A percentile compares a stretch with the other conserved stretches of the same genome.
Evolutionary conservation across 2,797 vertebrate species (phyloP).

Genomic region (Eremophila alpestris): DNA sequence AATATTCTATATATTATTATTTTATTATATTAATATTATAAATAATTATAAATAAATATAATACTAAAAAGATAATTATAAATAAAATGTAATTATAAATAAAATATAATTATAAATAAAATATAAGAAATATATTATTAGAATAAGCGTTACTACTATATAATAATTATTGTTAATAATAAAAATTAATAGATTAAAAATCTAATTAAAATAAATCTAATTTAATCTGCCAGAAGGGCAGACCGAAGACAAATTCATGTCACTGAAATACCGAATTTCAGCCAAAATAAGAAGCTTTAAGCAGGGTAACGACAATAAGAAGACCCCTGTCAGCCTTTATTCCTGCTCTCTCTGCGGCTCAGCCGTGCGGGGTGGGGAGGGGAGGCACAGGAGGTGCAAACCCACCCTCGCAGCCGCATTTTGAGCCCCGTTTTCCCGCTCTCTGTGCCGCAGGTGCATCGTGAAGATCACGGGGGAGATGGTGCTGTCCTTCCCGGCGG

Average conservation of each 20-base stretch:
- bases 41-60: too few relatives aligned
- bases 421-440: neutral
- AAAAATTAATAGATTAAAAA: too few relatives aligned
- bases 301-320: neutral
- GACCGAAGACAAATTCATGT: neutral
- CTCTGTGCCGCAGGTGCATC: constrained; percentile 83
- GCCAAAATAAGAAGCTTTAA: neutral
- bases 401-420: neutral
- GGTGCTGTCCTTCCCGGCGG: constrained; percentile 96
- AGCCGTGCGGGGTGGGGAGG: rapidly evolving
- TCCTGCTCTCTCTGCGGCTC: neutral
- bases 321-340: neutral
- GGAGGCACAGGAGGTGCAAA: rapidly evolving
- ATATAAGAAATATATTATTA: too few relatives aligned
- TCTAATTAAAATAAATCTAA: too few relatives aligned
- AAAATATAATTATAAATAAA: too few relatives aligned
- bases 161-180: too few relatives aligned
- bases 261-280: neutral
- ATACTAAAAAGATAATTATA: too few relatives aligned
- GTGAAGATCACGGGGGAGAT: constrained; percentile 98
- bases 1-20: too few relatives aligned
- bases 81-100: too few relatives aligned
- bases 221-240: neutral
- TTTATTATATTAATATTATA: too few relatives aligned
- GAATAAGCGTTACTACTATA: too few relatives aligned